These are phyloP conservation scores for Dolichallabes microphthalmus DNA, from an alignment of 2,113 vertebrate species.

Conservation along the genomic window DNA sequence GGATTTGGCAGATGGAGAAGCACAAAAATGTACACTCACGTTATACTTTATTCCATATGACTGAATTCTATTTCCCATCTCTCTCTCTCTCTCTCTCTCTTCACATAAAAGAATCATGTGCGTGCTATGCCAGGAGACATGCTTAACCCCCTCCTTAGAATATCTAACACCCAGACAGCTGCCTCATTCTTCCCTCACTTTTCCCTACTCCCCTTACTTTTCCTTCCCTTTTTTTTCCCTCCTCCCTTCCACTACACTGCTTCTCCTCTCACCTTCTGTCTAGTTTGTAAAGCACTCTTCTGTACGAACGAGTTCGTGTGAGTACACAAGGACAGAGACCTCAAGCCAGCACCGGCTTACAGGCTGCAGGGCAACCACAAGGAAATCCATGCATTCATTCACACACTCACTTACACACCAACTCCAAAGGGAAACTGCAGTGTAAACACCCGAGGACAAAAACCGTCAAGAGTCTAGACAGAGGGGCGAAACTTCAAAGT, in stretches of 20 bases:
- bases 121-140: constrained; percentile 41
- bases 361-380: constrained; percentile 19
- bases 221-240: not conserved
- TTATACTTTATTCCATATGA: not conserved
- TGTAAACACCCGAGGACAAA: constrained; percentile 29
- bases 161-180: constrained; percentile 48
- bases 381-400: constrained; percentile 19
- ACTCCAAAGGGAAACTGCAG: constrained; percentile 33
- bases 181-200: constrained; percentile 50
- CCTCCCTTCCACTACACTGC: constrained; percentile 29
- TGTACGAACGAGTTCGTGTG: constrained; percentile 58
- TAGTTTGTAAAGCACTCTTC: constrained; percentile 51
- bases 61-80: not conserved
- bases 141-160: constrained; percentile 51
- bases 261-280: constrained; percentile 52
- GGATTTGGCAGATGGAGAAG: constrained; percentile 44
- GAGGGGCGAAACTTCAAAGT: constrained; percentile 26
- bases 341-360: constrained; percentile 12
- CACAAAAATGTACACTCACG: constrained; percentile 40
- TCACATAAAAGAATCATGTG: constrained; percentile 49
- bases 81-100: constrained; percentile 22
- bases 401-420: constrained; percentile 30
- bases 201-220: constrained; percentile 38
- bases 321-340: constrained; percentile 49
- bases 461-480: constrained; percentile 3